These are phyloP conservation scores for Penaeus monodon DNA, from an alignment of 2,888 invertebrate species.

Conservation along the genomic window DNA sequence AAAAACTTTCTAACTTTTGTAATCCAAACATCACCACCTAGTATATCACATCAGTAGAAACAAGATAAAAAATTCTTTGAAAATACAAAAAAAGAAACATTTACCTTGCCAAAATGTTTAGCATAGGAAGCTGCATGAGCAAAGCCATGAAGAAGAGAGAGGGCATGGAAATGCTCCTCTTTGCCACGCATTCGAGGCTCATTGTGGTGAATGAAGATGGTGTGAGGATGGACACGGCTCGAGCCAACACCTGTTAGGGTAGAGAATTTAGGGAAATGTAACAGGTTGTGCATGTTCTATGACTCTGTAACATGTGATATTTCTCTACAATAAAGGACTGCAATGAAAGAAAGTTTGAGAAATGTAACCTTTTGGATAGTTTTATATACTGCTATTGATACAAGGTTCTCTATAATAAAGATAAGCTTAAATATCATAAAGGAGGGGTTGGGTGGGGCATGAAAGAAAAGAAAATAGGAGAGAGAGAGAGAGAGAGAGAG, in stretches of 20 bases:
- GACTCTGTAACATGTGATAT: neutral
- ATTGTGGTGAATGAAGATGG: conserved; percentile 46
- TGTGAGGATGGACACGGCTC: conserved; percentile 22
- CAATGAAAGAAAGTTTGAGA: too few species aligned
- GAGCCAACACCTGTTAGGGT: conserved; percentile 10
- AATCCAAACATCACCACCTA: too few species aligned
- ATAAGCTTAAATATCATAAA: neutral
- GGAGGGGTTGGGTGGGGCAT: too few species aligned
- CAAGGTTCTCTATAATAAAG: too few species aligned
- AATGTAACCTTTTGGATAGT: too few species aligned
- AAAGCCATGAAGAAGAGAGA: conserved; percentile 41
- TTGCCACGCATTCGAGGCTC: neutral
- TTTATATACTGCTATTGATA: too few species aligned
- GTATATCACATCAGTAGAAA: neutral
- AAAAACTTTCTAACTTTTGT: too few species aligned
- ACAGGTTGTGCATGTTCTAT: neutral
- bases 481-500: neutral
- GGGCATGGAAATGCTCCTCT: conserved; percentile 33
- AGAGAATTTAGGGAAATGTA: neutral
- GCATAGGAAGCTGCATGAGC: conserved; percentile 51
- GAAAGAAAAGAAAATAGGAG: neutral
- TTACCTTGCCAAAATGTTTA: conserved; percentile 27
- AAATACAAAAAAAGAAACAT: neutral
- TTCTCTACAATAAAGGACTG: too few species aligned
- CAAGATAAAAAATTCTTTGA: neutral